phyloP scores from a whole-genome alignment of 2,797 vertebrate genomes.

The Hemitrygon akajei region DNA sequence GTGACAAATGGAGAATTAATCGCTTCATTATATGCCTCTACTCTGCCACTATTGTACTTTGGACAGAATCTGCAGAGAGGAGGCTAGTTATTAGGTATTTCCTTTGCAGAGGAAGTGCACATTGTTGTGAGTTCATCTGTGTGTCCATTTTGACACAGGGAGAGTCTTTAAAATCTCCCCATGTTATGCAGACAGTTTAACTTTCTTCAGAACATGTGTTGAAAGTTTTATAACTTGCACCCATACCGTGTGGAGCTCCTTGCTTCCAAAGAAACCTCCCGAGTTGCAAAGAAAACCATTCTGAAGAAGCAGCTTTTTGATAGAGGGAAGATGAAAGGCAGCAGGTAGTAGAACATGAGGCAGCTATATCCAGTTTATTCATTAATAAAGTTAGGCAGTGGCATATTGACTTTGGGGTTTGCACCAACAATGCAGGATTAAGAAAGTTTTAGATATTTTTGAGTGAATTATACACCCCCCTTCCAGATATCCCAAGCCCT shows the following conservation, averaged over 20 bases:
- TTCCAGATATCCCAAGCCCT: no score
- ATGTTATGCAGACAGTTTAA: neutral
- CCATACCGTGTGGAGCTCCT: neutral
- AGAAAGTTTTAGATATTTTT: no score
- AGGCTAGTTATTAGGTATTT: neutral
- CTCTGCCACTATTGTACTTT: neutral
- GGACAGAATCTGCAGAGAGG: neutral
- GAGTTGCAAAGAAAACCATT: neutral
- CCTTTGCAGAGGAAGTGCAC: neutral
- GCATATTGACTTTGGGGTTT: neutral
- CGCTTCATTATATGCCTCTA: slow-evolving; percentile 20
- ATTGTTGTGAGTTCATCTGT: neutral
- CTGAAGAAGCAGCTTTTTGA: neutral
- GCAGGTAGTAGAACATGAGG: neutral
- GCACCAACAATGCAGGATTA: neutral
- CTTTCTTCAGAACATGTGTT: neutral
- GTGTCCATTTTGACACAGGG: neutral
- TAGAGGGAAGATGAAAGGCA: neutral
- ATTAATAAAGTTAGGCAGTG: neutral
- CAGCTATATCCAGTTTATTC: neutral
- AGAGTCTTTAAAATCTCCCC: neutral
- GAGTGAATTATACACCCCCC: no score
- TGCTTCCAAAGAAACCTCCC: neutral
- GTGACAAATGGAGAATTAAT: slow-evolving; percentile 36
- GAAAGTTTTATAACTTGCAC: neutral